phyloP scores from a whole-genome alignment of 2,113 vertebrate species.

The Alaudala cheleensis region DNA sequence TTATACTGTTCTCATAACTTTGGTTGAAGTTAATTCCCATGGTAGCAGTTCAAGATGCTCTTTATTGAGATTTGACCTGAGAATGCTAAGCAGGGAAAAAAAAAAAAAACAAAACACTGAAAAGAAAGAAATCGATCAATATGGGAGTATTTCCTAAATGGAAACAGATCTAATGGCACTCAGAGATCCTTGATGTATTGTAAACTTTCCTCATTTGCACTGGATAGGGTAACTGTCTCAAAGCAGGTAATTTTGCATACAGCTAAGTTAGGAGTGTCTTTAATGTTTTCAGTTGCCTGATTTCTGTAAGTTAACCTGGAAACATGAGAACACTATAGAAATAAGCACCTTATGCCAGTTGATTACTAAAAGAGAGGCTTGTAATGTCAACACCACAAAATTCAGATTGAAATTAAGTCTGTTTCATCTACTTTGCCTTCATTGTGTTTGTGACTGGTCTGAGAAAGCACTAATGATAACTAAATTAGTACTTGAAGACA shows the following conservation, averaged over 20 bases:
- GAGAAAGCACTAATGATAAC: neutral
- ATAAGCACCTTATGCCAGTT: neutral
- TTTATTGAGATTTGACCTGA: neutral
- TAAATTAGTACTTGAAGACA: neutral
- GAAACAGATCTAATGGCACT: neutral
- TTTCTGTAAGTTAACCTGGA: neutral
- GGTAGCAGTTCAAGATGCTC: neutral
- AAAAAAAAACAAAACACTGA: fast-evolving
- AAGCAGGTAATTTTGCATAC: neutral
- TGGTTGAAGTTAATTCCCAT: neutral
- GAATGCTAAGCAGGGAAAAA: neutral
- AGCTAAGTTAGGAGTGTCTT: neutral
- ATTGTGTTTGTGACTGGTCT: neutral
- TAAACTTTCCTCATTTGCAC: neutral
- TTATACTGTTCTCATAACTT: neutral
- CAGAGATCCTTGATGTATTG: neutral
- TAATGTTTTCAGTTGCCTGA: neutral
- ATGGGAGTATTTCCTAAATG: neutral
- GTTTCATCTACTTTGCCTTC: neutral
- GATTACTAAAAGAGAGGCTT: neutral
- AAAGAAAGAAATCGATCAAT: neutral
- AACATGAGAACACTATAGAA: neutral
- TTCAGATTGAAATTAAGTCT: neutral
- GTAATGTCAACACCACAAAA: neutral
- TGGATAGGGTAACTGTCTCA: neutral